phyloP scores from a whole-genome alignment of 2,797 vertebrate species.

The Botia kubotai region DNA sequence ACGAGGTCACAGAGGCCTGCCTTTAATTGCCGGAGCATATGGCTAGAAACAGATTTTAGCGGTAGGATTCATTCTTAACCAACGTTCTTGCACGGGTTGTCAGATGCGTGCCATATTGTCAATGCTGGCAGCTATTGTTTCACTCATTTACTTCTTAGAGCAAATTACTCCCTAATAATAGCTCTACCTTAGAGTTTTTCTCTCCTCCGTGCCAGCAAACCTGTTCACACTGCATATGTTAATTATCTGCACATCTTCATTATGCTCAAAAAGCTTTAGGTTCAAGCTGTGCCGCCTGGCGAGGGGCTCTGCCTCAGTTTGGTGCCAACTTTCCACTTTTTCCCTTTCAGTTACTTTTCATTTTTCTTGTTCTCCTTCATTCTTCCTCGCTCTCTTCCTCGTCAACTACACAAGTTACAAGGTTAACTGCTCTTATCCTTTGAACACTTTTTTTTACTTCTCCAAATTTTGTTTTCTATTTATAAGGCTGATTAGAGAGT shows the following conservation, averaged over 20 bases:
- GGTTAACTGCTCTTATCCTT: constrained; percentile 22
- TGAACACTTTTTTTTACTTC: neutral
- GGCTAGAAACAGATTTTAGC: constrained; percentile 98
- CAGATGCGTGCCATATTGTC: constrained; percentile 99
- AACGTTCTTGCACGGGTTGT: constrained; percentile 88
- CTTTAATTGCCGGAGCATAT: constrained; percentile 99
- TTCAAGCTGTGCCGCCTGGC: constrained; percentile 99
- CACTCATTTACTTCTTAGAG: constrained; percentile 99
- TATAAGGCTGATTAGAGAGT: neutral
- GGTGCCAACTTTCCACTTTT: constrained; percentile 94
- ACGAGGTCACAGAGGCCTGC: constrained; percentile 93
- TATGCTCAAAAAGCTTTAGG: constrained; percentile 99
- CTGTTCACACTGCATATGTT: constrained; percentile 99
- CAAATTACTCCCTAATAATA: constrained; percentile 99
- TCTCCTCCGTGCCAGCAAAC: constrained; percentile 97
- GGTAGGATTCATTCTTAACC: constrained; percentile 95
- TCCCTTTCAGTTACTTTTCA: constrained; percentile 61
- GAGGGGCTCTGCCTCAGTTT: constrained; percentile 86
- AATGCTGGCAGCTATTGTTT: constrained; percentile 99
- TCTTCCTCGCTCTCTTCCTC: constrained; percentile 40
- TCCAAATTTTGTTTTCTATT: neutral
- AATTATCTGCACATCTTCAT: constrained; percentile 99
- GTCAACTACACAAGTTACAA: constrained; percentile 25
- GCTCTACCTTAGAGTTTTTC: constrained; percentile 99
- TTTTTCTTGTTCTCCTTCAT: constrained; percentile 33